Conservation (phyloP, 2,797 vertebrate species). For the Malacoctenus gilli region DNA sequence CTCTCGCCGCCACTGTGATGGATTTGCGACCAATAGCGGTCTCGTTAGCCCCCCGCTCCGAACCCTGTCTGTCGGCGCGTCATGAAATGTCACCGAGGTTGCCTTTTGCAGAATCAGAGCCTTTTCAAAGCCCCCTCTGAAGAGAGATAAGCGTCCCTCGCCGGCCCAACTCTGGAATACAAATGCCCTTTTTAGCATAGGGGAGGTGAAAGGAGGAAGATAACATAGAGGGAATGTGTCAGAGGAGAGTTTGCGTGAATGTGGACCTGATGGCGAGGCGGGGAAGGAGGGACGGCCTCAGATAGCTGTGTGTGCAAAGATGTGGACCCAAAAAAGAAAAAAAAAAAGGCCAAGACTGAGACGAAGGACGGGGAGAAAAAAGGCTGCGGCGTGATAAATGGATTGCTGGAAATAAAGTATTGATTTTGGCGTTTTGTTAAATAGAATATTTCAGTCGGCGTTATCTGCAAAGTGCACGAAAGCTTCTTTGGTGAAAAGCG, state of each 20-base stretch:
- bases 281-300: not conserved
- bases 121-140: slow-evolving; percentile 61
- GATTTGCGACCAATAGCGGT: slow-evolving; percentile 30
- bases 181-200: slow-evolving; percentile 70
- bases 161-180: slow-evolving; percentile 64
- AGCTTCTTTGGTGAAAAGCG: no score
- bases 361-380: slow-evolving; percentile 1
- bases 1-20: slow-evolving; percentile 21
- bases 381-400: slow-evolving; percentile 8
- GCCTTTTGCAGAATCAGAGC: slow-evolving; percentile 55
- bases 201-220: slow-evolving; percentile 57
- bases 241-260: slow-evolving; percentile 31
- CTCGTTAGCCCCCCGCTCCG: slow-evolving; percentile 29
- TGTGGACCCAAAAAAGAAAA: slow-evolving; percentile 7
- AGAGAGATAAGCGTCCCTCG: slow-evolving; percentile 69
- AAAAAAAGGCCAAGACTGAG: not conserved
- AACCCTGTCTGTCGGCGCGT: slow-evolving; percentile 47
- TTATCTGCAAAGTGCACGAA: slow-evolving; percentile 16
- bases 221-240: slow-evolving; percentile 56
- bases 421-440: slow-evolving; percentile 30
- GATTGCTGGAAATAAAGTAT: slow-evolving; percentile 2
- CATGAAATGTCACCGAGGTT: slow-evolving; percentile 59
- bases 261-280: slow-evolving; percentile 13
- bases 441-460: slow-evolving; percentile 7
- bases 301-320: not conserved